Conservation (phyloP, 2,888 invertebrate species). For the Marasmarcha lunaedactyla region DNA sequence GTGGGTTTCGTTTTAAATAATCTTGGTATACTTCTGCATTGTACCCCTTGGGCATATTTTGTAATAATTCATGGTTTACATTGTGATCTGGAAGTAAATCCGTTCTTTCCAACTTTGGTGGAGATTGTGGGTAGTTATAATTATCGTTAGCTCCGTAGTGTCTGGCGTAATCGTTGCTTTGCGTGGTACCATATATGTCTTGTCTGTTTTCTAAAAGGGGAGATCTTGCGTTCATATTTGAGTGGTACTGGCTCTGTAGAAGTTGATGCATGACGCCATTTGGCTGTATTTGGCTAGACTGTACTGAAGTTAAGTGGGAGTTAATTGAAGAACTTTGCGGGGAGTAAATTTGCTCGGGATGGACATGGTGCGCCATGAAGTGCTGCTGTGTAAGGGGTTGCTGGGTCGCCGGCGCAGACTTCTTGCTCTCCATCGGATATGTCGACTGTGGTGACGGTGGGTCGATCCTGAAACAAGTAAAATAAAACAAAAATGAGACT, state of each 20-base stretch:
- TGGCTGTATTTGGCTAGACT: conserved; percentile 53
- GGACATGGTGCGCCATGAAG: conserved; percentile 58
- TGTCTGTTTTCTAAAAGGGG: conserved; percentile 68
- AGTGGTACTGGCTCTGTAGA: conserved; percentile 57
- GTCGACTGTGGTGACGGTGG: conserved; percentile 74
- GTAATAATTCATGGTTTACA: conserved; percentile 54
- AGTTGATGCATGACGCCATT: conserved; percentile 70
- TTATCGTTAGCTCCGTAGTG: conserved; percentile 70
- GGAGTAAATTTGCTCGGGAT: conserved; percentile 59
- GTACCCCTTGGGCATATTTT: conserved; percentile 64
- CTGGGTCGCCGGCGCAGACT: conserved; percentile 60
- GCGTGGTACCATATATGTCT: conserved; percentile 67
- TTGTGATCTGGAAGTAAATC: conserved; percentile 55
- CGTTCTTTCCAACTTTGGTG: conserved; percentile 50
- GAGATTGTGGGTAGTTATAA: conserved; percentile 64
- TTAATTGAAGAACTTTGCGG: conserved; percentile 56
- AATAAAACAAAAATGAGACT: background rate
- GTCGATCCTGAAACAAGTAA: conserved; percentile 74
- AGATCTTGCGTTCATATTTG: conserved; percentile 58
- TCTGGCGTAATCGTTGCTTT: conserved; percentile 55
- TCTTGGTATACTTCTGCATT: conserved; percentile 71
- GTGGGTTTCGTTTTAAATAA: conserved; percentile 67
- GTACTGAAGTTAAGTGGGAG: conserved; percentile 44
- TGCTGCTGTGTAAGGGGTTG: conserved; percentile 66
- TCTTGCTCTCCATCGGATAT: conserved; percentile 77